A percentile compares a stretch with the other conserved stretches of the same genome.
phyloP scores from a whole-genome alignment of 2,113 vertebrate species.

The Tinamus guttatus region DNA sequence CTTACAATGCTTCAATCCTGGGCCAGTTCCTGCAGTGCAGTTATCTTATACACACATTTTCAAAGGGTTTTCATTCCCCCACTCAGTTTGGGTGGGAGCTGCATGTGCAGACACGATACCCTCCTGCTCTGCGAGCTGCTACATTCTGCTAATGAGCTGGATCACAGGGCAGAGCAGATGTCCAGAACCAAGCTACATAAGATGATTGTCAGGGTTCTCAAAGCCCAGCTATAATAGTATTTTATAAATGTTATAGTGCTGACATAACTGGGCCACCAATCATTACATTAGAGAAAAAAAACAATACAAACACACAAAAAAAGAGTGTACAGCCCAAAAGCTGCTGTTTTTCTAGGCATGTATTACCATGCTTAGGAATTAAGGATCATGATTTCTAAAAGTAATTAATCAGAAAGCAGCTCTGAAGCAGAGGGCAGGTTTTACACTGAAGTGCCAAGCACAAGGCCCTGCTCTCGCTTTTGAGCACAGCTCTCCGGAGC shows the following conservation, averaged over 20 bases:
- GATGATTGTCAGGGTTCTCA: not conserved
- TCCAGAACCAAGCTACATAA: not conserved
- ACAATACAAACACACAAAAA: too few species aligned
- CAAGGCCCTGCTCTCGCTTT: not conserved
- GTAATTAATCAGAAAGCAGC: not conserved
- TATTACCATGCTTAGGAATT: not conserved
- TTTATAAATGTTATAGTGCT: not conserved
- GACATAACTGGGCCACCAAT: not conserved
- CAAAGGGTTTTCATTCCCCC: not conserved
- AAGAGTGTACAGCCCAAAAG: not conserved
- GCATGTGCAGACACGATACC: rapidly evolving
- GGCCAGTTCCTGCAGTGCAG: not conserved
- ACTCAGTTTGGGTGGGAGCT: not conserved
- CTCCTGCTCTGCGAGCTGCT: not conserved
- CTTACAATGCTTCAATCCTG: not conserved
- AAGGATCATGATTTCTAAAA: not conserved
- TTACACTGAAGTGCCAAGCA: not conserved
- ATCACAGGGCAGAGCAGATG: not conserved
- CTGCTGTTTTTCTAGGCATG: not conserved
- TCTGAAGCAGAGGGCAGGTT: not conserved
- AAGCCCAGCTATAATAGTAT: not conserved
- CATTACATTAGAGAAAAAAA: not conserved
- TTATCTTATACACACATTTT: not conserved
- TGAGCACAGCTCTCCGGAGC: not conserved
- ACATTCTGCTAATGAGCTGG: not conserved